These are phyloP conservation scores for Xestobium rufovillosum DNA, from an alignment of 2,888 invertebrate genomes.

Conservation along the genomic window DNA sequence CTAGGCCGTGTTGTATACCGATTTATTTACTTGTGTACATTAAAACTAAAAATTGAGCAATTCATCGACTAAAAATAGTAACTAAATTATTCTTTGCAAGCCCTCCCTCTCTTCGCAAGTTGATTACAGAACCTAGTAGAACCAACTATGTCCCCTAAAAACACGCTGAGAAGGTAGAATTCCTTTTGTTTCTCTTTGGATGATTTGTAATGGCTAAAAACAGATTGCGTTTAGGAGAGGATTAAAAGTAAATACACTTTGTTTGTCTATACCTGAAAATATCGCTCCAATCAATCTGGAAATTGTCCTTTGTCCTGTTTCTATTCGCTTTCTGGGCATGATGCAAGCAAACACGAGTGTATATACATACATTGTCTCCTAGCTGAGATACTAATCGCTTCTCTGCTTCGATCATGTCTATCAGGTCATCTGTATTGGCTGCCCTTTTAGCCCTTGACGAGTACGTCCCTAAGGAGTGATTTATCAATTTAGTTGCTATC, in stretches of 20 bases:
- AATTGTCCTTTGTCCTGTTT: conserved; percentile 31
- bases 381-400: conserved; percentile 70
- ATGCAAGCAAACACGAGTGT: conserved; percentile 68
- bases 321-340: conserved; percentile 55
- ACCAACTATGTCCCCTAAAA: conserved; percentile 77
- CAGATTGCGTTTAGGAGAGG: conserved; percentile 17
- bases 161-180: conserved; percentile 76
- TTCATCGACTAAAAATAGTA: neutral
- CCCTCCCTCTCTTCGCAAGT: conserved; percentile 60
- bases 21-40: too few relatives aligned
- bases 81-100: conserved; percentile 28
- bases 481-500: too few relatives aligned
- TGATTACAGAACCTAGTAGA: conserved; percentile 74
- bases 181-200: conserved; percentile 69
- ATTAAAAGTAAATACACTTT: too few relatives aligned
- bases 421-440: conserved; percentile 44
- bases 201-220: conserved; percentile 67
- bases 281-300: conserved; percentile 62
- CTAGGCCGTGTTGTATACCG: too few relatives aligned
- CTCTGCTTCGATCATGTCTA: conserved; percentile 67
- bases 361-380: conserved; percentile 70
- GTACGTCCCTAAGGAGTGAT: conserved; percentile 64
- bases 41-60: too few relatives aligned
- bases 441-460: conserved; percentile 57
- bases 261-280: conserved; percentile 78